phyloP scores from a whole-genome alignment of 2,797 vertebrate genomes.

The Nasua narica region DNA sequence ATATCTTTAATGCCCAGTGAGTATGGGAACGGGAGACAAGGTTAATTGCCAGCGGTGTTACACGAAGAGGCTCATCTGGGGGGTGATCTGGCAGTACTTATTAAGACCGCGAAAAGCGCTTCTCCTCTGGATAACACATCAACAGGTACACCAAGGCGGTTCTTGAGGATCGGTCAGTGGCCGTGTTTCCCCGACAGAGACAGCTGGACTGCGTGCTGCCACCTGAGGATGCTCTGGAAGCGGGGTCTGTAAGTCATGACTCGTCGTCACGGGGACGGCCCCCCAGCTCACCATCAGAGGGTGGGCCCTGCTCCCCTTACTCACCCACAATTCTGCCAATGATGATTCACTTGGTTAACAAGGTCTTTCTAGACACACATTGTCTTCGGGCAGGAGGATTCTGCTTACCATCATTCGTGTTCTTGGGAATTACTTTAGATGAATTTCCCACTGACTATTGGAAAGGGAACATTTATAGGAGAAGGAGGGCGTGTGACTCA shows the following conservation, averaged over 20 bases:
- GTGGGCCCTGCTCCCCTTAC: background rate
- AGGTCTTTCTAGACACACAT: background rate
- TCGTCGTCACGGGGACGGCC: background rate
- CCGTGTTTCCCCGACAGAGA: background rate
- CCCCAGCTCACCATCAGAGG: background rate
- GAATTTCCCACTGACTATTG: background rate
- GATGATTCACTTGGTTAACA: background rate
- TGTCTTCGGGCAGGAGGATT: background rate
- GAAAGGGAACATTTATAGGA: background rate
- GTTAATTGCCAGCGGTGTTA: rapidly evolving
- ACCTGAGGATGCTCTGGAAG: background rate
- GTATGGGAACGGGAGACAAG: rapidly evolving
- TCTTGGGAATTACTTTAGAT: background rate
- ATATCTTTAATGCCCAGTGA: background rate
- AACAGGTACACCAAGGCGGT: background rate
- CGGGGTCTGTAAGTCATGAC: background rate
- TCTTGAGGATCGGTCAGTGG: background rate
- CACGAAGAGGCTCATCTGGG: background rate
- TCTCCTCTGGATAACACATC: background rate
- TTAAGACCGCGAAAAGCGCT: background rate
- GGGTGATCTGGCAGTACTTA: background rate
- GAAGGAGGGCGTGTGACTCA: background rate
- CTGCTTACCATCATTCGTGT: background rate
- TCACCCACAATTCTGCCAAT: background rate
- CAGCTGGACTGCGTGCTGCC: background rate